Evolutionary conservation across 2,888 invertebrate genomes (phyloP).

Genomic region (Pycnomerus fuliginosus): DNA sequence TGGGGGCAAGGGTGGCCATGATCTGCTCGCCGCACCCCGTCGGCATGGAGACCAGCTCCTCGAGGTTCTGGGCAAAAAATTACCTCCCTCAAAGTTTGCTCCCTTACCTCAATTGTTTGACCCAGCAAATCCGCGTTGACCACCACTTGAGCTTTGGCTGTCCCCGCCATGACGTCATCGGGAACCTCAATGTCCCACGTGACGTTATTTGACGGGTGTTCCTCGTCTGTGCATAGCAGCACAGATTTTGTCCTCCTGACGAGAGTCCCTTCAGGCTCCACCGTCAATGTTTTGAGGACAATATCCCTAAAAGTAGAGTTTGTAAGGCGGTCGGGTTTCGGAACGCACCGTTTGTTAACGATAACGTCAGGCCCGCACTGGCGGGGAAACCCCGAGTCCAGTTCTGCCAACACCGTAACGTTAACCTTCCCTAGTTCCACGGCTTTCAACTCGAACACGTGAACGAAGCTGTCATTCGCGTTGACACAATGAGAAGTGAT

Average conservation of each 20-base stretch:
- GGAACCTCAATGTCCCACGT: constrained; percentile 57
- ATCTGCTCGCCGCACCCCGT: constrained; percentile 83
- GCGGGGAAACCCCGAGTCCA: constrained; percentile 52
- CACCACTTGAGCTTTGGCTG: constrained; percentile 63
- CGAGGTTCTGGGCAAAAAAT: constrained; percentile 60
- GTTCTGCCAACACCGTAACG: constrained; percentile 55
- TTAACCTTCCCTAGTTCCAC: constrained; percentile 48
- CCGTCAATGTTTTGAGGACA: constrained; percentile 61
- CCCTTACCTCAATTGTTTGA: constrained; percentile 56
- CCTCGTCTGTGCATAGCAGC: constrained; percentile 62
- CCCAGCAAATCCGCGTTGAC: constrained; percentile 64
- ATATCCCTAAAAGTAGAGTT: constrained; percentile 55
- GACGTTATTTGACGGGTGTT: constrained; percentile 30
- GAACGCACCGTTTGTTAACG: constrained; percentile 51
- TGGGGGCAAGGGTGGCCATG: constrained; percentile 75
- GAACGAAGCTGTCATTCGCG: constrained; percentile 41
- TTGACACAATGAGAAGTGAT: constrained; percentile 43
- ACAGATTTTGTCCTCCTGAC: constrained; percentile 65
- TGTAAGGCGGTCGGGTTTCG: no score
- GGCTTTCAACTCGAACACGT: constrained; percentile 43
- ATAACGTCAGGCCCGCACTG: constrained; percentile 56
- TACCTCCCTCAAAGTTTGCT: background rate
- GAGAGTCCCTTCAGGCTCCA: constrained; percentile 73
- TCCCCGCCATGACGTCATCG: constrained; percentile 60
- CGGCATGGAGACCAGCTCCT: constrained; percentile 65